Conservation (phyloP, 1,140 invertebrate genomes). For the Caenorhabditis tropicalis region DNA sequence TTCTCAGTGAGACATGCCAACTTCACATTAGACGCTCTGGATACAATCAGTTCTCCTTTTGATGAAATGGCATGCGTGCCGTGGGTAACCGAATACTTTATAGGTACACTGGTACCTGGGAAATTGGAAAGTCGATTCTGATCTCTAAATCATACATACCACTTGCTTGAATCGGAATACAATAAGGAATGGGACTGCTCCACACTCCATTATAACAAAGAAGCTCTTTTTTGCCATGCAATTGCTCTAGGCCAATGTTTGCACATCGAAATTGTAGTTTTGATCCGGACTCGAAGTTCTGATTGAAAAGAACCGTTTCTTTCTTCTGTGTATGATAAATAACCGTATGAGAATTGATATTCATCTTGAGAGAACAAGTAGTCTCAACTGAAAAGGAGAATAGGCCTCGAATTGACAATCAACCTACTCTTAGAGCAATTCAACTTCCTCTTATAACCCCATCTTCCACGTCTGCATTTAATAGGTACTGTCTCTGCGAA, state of each 20-base stretch:
- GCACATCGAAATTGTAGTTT: conserved; percentile 51
- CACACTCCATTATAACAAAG: conserved; percentile 34
- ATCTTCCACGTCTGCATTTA: conserved; percentile 47
- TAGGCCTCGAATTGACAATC: neutral
- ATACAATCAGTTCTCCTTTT: conserved; percentile 53
- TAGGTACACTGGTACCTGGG: conserved; percentile 13
- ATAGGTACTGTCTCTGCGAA: conserved; percentile 33
- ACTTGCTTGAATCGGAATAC: conserved; percentile 34
- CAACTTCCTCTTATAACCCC: conserved; percentile 44
- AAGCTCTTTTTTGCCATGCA: conserved; percentile 43
- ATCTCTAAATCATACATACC: neutral
- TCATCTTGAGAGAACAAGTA: conserved; percentile 44
- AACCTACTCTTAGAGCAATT: conserved; percentile 17
- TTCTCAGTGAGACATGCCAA: conserved; percentile 55
- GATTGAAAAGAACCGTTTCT: conserved; percentile 53
- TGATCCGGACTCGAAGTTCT: conserved; percentile 53
- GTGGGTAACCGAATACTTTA: conserved; percentile 18
- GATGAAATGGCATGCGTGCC: conserved; percentile 50
- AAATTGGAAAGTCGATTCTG: neutral
- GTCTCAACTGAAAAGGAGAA: conserved; percentile 35
- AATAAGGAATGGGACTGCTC: conserved; percentile 38
- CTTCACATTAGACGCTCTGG: conserved; percentile 45
- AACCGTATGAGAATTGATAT: conserved; percentile 48
- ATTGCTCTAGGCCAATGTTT: conserved; percentile 37
- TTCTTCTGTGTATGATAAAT: conserved; percentile 51